Evolutionary conservation across 2,888 invertebrate species (phyloP).

Genomic region (Chelonus formosanus): DNA sequence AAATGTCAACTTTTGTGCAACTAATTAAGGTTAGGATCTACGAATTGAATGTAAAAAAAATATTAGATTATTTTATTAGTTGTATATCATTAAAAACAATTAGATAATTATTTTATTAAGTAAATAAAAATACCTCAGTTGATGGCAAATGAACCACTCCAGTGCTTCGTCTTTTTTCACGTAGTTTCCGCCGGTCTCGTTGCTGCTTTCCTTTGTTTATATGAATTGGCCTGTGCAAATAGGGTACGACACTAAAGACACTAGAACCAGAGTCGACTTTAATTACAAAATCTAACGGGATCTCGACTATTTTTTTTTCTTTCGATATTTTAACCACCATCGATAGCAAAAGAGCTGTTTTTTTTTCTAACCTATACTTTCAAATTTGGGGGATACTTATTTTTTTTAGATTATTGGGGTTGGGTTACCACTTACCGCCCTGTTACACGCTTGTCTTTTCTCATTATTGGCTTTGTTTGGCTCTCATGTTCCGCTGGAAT

Average conservation of each 20-base stretch:
- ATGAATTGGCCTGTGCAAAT: constrained; percentile 65
- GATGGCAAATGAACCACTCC: constrained; percentile 71
- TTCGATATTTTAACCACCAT: no score
- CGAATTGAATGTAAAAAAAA: constrained; percentile 31
- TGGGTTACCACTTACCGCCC: constrained; percentile 48
- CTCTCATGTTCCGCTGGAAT: constrained; percentile 52
- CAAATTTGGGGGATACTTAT: neutral
- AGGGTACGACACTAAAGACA: constrained; percentile 53
- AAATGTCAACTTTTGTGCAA: neutral
- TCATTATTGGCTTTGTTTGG: constrained; percentile 53
- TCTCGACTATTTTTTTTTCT: no score
- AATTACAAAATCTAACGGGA: no score
- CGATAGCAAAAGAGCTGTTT: neutral
- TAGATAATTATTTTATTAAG: neutral
- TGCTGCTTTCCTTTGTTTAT: constrained; percentile 69
- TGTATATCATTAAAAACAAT: no score
- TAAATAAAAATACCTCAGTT: constrained; percentile 66
- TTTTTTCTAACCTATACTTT: constrained; percentile 8
- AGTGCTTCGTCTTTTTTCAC: constrained; percentile 70
- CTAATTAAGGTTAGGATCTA: neutral
- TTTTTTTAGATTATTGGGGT: neutral
- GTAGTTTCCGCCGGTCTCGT: constrained; percentile 69
- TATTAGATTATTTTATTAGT: no score
- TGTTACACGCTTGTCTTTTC: constrained; percentile 55
- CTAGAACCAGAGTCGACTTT: constrained; percentile 40